phyloP scores from a whole-genome alignment of 2,888 invertebrate genomes.

The Plebejus melissa region DNA sequence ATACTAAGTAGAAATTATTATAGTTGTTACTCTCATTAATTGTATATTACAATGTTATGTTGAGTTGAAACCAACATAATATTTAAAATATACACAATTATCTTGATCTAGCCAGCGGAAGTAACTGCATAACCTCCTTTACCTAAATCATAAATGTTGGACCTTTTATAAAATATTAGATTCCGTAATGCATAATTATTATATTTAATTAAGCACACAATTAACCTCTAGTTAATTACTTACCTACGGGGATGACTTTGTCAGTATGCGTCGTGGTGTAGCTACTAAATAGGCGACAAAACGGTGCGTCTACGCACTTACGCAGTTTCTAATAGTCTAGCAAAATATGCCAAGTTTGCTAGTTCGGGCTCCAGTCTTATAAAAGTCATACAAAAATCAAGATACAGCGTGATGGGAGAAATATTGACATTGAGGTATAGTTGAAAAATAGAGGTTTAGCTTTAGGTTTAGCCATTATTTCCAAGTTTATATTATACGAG shows the following conservation, averaged over 20 bases:
- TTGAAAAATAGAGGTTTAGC: too few species aligned
- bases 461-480: too few species aligned
- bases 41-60: not conserved
- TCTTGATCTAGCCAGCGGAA: not conserved
- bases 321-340: not conserved
- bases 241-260: constrained; percentile 17
- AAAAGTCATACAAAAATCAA: too few species aligned
- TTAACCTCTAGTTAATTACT: constrained; percentile 24
- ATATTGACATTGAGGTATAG: too few species aligned
- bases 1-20: not conserved
- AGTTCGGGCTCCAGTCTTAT: too few species aligned
- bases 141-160: not conserved
- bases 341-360: not conserved
- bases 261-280: not conserved
- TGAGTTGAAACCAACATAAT: not conserved
- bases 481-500: too few species aligned
- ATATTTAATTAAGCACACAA: constrained; percentile 21
- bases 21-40: not conserved
- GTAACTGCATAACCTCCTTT: constrained; percentile 18
- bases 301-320: too few species aligned
- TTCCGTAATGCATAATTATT: constrained; percentile 1
- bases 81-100: not conserved
- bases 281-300: not conserved
- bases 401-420: too few species aligned
- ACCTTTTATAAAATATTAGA: constrained; percentile 14